Conservation (phyloP, 2,113 vertebrate genomes). For the Puma concolor region DNA sequence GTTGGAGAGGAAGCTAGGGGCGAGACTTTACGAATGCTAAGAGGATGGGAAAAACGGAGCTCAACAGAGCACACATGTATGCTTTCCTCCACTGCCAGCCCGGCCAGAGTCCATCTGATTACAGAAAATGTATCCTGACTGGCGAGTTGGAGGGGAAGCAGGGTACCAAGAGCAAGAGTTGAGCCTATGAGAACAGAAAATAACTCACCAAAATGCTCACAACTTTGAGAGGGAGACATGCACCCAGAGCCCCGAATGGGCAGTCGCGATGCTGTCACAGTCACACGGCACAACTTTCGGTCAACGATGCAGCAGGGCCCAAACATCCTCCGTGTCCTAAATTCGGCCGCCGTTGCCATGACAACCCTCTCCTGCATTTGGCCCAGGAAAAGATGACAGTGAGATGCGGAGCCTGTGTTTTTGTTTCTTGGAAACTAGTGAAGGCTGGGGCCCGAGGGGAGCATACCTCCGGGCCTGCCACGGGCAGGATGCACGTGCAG, state of each 20-base stretch:
- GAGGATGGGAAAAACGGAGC: rapidly evolving
- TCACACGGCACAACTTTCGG: conserved; percentile 7
- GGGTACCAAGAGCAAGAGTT: not conserved
- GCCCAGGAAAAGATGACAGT: conserved; percentile 16
- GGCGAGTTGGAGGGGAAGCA: not conserved
- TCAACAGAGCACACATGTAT: rapidly evolving
- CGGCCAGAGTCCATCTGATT: not conserved
- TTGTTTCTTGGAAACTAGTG: conserved; percentile 23
- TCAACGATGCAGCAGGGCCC: conserved; percentile 43
- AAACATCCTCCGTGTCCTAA: conserved; percentile 65
- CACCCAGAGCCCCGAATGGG: not conserved
- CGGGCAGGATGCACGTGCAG: rapidly evolving
- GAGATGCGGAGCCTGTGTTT: not conserved
- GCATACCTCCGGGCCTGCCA: not conserved
- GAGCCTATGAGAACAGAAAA: not conserved
- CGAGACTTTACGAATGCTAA: not conserved
- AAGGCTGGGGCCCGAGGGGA: not conserved
- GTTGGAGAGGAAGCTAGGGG: not conserved
- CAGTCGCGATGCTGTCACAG: not conserved
- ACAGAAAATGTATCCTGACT: not conserved
- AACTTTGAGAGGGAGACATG: not conserved
- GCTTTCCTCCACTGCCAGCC: not conserved
- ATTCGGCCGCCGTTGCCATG: conserved; percentile 66
- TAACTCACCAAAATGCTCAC: not conserved
- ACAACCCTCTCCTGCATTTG: conserved; percentile 26